A percentile compares a stretch with the other conserved stretches of the same genome.
Conservation (phyloP, 2,888 invertebrate genomes). For the Macrosiphum euphorbiae region DNA sequence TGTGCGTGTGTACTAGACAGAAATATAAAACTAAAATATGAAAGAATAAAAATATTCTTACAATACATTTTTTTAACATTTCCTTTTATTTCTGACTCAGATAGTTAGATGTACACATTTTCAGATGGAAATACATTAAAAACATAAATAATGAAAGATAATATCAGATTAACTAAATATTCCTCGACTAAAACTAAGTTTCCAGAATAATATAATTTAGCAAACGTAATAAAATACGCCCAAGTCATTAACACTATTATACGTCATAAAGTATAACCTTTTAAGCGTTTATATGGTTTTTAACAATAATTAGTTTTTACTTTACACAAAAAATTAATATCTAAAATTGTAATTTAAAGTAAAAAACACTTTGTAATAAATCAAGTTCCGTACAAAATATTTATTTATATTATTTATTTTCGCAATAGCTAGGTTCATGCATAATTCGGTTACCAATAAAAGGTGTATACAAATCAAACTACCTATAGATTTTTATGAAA, state of each 20-base stretch:
- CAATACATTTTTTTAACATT: background rate
- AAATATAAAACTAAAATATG: background rate
- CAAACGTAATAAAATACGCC: background rate
- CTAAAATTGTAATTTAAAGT: background rate
- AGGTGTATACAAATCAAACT: background rate
- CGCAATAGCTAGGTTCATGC: background rate
- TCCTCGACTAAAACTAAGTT: background rate
- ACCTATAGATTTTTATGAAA: background rate
- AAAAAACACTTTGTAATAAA: background rate
- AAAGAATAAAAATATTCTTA: background rate
- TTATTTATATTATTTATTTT: background rate
- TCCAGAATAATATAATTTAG: background rate
- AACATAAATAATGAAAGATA: slow-evolving; percentile 15
- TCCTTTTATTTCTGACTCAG: background rate
- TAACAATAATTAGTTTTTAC: background rate
- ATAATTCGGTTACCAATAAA: background rate
- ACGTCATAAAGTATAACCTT: background rate
- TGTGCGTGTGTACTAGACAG: background rate
- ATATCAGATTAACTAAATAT: background rate
- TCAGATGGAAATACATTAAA: background rate
- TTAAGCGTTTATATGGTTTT: background rate
- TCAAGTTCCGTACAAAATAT: background rate
- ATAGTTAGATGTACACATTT: background rate
- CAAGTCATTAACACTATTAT: slow-evolving; percentile 5
- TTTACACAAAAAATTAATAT: background rate